Conservation (phyloP, 2,888 invertebrate genomes). For the Microplitis manilae region DNA sequence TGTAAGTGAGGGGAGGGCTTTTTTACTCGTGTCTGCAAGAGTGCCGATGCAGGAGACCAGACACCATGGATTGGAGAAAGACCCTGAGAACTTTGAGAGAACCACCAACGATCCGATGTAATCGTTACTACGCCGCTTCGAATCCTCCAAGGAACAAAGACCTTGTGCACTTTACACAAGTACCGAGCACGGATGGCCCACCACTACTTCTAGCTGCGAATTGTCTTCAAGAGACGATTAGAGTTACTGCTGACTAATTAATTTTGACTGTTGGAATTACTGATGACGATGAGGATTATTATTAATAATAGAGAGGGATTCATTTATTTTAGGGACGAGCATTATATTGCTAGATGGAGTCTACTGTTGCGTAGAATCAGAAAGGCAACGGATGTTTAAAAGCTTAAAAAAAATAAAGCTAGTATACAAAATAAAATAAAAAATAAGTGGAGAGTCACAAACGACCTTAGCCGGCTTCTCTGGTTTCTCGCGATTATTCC, state of each 20-base stretch:
- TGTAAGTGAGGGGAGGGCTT: not conserved
- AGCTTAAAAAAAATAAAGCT: constrained; percentile 25
- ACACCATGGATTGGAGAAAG: not conserved
- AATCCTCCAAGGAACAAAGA: constrained; percentile 23
- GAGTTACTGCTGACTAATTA: no score
- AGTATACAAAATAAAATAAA: constrained; percentile 22
- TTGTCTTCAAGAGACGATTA: no score
- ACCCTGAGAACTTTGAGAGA: constrained; percentile 15
- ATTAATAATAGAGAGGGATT: no score
- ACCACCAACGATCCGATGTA: constrained; percentile 28
- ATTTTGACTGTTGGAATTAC: no score
- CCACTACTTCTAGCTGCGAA: no score
- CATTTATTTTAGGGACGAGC: no score
- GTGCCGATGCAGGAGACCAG: not conserved
- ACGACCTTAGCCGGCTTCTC: constrained; percentile 22
- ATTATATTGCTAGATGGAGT: constrained; percentile 21
- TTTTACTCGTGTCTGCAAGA: not conserved
- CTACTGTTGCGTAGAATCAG: not conserved
- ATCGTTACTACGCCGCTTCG: constrained; percentile 20
- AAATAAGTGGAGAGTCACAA: constrained; percentile 37
- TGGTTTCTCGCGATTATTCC: constrained; percentile 47
- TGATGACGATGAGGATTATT: no score
- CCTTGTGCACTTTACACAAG: no score
- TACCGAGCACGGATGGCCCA: no score
- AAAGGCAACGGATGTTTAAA: not conserved